Conservation (phyloP, 2,113 vertebrate genomes). For the Nettapus auritus region DNA sequence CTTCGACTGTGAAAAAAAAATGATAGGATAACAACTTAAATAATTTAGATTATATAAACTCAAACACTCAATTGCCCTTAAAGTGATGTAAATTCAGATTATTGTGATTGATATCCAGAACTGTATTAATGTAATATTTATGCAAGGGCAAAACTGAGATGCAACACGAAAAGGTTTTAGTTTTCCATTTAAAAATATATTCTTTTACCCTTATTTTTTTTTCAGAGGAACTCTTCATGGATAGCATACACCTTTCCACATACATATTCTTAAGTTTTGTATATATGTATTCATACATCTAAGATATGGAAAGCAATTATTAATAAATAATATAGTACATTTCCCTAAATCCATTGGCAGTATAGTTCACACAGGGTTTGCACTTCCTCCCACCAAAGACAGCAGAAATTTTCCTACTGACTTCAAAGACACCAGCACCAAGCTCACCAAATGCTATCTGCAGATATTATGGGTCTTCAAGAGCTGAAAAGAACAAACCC, state of each 20-base stretch:
- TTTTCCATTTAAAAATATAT: neutral
- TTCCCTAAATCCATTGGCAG: neutral
- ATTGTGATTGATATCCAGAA: neutral
- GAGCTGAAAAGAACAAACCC: neutral
- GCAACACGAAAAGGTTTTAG: neutral
- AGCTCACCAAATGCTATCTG: neutral
- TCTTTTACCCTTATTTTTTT: neutral
- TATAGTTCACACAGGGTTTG: neutral
- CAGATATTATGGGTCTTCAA: neutral
- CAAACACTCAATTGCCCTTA: neutral
- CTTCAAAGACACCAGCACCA: neutral
- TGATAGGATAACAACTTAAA: neutral
- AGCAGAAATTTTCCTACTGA: neutral
- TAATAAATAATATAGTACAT: neutral
- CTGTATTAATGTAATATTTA: neutral
- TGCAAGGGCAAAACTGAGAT: neutral
- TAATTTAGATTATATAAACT: neutral
- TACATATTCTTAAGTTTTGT: neutral
- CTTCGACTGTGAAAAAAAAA: neutral
- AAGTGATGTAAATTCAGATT: neutral
- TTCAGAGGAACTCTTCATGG: neutral
- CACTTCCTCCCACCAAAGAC: neutral
- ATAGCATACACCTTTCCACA: neutral
- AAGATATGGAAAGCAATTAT: neutral
- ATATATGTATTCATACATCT: neutral